phyloP scores from a whole-genome alignment of 2,113 vertebrate species.

The Brachypodius melanocephalos region DNA sequence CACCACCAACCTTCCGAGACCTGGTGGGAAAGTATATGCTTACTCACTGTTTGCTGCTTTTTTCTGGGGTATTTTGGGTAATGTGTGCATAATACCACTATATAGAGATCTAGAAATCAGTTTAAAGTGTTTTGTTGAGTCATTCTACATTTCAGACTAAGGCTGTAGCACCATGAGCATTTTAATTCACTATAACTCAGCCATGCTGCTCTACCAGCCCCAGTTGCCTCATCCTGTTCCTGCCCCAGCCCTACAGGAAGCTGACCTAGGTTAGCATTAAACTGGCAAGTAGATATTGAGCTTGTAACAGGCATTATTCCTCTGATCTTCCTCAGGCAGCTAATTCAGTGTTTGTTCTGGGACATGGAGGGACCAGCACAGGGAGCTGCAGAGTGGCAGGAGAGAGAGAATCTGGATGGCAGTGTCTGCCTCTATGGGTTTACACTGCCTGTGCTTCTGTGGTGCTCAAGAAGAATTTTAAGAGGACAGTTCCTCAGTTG shows the following conservation, averaged over 20 bases:
- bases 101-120: neutral
- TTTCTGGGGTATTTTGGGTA: neutral
- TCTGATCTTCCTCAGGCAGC: neutral
- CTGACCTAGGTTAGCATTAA: neutral
- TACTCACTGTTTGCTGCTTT: neutral
- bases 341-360: neutral
- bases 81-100: neutral
- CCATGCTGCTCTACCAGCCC: neutral
- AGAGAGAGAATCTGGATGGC: neutral
- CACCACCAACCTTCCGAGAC: neutral
- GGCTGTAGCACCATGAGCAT: neutral
- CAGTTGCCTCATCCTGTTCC: accelerated
- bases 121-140: neutral
- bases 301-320: neutral
- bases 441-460: neutral
- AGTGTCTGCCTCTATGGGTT: neutral
- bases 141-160: neutral
- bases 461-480: neutral
- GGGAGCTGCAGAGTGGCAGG: neutral
- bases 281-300: neutral
- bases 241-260: neutral
- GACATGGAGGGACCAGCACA: neutral
- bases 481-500: neutral
- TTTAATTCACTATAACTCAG: neutral
- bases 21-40: neutral